phyloP scores from a whole-genome alignment of 2,113 vertebrate genomes.

The Megaceryle torquata region DNA sequence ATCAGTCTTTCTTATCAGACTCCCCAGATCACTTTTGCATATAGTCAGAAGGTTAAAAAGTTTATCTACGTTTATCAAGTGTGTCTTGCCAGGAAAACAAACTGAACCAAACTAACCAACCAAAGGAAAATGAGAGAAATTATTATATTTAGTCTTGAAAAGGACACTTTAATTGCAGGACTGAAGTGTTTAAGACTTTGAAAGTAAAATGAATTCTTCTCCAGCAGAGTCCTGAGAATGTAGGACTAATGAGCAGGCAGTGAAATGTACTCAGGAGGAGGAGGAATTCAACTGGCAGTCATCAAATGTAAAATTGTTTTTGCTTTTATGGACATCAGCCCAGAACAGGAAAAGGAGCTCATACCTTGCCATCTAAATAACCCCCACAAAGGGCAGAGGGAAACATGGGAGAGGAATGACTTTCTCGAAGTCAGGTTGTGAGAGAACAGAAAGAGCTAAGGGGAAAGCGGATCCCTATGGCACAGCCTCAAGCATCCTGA shows the following conservation, averaged over 20 bases:
- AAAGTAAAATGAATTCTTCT: not conserved
- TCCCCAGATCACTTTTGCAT: not conserved
- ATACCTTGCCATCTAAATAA: not conserved
- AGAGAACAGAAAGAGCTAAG: not conserved
- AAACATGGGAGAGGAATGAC: not conserved
- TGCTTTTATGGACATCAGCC: not conserved
- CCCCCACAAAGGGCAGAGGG: not conserved
- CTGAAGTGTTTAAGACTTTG: not conserved
- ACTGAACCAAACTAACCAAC: not conserved
- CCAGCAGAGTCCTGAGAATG: not conserved
- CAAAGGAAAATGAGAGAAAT: not conserved
- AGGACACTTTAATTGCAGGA: not conserved
- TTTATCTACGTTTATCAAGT: not conserved
- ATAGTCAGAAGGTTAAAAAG: not conserved
- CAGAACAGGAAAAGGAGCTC: not conserved
- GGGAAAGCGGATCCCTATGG: not conserved
- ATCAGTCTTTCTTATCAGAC: not conserved
- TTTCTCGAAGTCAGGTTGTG: not conserved
- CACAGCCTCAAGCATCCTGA: rapidly evolving
- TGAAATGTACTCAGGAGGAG: not conserved
- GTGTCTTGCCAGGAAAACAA: not conserved
- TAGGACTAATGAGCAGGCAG: rapidly evolving
- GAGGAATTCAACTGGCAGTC: not conserved
- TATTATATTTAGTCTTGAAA: not conserved
- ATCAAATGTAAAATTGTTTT: not conserved